Conservation (phyloP, 2,888 invertebrate species). For the Dichetophora obliterata region DNA sequence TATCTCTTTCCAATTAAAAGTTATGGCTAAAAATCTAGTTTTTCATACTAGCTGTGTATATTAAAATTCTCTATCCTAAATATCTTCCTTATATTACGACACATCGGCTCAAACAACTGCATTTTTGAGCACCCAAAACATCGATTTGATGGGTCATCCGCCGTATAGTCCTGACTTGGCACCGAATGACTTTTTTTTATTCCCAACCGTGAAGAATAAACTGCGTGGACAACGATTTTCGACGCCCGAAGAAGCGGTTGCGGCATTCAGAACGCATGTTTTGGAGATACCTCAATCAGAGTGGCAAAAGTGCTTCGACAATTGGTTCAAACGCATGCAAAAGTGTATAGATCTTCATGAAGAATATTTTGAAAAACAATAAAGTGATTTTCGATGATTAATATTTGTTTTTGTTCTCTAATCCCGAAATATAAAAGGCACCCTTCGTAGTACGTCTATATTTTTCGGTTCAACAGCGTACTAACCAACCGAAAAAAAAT, state of each 20-base stretch:
- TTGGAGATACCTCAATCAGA: slow-evolving; percentile 29
- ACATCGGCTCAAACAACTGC: not conserved
- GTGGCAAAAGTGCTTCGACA: not conserved
- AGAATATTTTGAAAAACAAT: not conserved
- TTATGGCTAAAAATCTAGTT: no score
- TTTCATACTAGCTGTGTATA: no score
- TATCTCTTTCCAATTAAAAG: no score
- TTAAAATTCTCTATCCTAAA: no score
- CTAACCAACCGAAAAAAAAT: no score
- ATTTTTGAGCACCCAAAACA: slow-evolving; percentile 24
- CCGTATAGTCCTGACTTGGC: slow-evolving; percentile 33
- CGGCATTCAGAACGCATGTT: slow-evolving; percentile 22
- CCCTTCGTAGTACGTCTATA: no score
- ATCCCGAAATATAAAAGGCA: no score
- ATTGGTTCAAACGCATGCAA: not conserved
- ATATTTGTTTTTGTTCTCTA: no score
- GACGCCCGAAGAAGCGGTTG: slow-evolving; percentile 20
- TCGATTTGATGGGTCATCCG: slow-evolving; percentile 28
- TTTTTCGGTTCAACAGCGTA: no score
- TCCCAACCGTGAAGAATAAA: slow-evolving; percentile 27
- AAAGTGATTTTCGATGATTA: no score
- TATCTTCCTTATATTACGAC: no score
- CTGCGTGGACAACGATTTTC: slow-evolving; percentile 12
- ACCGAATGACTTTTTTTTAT: slow-evolving; percentile 32
- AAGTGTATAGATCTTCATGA: not conserved